Conservation (phyloP, 2,797 vertebrate species). For the Lophius americanus region DNA sequence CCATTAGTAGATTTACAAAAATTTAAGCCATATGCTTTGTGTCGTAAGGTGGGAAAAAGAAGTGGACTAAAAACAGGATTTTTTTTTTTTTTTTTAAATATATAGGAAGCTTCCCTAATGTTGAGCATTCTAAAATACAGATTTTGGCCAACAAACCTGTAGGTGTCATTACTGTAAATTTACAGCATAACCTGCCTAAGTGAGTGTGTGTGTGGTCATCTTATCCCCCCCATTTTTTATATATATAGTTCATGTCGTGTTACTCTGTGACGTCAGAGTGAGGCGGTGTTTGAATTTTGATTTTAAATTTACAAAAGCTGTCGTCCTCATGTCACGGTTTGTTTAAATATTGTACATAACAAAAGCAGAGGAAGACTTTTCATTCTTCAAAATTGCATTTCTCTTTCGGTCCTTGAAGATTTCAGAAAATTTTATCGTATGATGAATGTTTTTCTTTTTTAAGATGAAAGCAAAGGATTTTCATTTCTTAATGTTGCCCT, state of each 20-base stretch:
- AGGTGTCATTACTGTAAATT: slow-evolving; percentile 85
- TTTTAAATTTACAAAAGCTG: slow-evolving; percentile 59
- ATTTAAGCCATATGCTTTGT: slow-evolving; percentile 87
- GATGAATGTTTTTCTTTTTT: slow-evolving; percentile 52
- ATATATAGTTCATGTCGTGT: slow-evolving; percentile 69
- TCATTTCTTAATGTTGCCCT: slow-evolving; percentile 62
- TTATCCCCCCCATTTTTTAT: slow-evolving; percentile 56
- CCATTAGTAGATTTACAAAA: slow-evolving; percentile 77
- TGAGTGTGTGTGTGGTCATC: slow-evolving; percentile 76
- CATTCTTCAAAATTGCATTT: slow-evolving; percentile 56
- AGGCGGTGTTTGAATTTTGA: slow-evolving; percentile 60
- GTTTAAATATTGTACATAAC: slow-evolving; percentile 82
- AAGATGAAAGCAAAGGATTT: slow-evolving; percentile 45
- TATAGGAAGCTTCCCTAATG: slow-evolving; percentile 74
- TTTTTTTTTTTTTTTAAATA: slow-evolving; percentile 32
- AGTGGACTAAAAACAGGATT: slow-evolving; percentile 22
- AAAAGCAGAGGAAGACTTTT: slow-evolving; percentile 64
- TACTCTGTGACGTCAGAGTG: slow-evolving; percentile 72
- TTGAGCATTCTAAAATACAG: slow-evolving; percentile 71
- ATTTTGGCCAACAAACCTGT: slow-evolving; percentile 76
- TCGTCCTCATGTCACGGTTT: slow-evolving; percentile 67
- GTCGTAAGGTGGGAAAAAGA: slow-evolving; percentile 64
- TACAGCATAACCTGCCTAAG: slow-evolving; percentile 86
- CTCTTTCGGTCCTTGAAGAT: slow-evolving; percentile 52
- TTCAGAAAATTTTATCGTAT: slow-evolving; percentile 62